Conservation (phyloP, 2,113 vertebrate species). For the Beaufortia kweichowensis region DNA sequence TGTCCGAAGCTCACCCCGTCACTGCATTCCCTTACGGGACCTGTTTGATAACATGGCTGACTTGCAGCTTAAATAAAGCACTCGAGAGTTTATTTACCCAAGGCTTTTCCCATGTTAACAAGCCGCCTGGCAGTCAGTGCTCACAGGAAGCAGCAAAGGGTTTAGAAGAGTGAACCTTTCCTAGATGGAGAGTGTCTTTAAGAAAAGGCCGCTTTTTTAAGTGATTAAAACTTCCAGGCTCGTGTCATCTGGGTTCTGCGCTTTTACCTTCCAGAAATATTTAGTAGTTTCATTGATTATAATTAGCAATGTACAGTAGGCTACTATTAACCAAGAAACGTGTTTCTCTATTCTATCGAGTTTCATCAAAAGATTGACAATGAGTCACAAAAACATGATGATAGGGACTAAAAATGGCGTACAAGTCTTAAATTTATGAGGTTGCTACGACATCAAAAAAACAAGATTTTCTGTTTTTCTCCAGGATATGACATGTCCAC, state of each 20-base stretch:
- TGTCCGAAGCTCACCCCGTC: background rate
- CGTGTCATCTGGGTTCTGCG: background rate
- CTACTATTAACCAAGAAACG: too few relatives aligned
- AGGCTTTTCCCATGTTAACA: slow-evolving; percentile 47
- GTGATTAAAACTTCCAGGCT: background rate
- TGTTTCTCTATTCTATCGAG: too few relatives aligned
- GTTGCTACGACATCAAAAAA: background rate
- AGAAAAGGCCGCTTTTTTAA: background rate
- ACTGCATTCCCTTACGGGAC: slow-evolving; percentile 1
- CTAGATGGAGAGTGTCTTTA: slow-evolving; percentile 1
- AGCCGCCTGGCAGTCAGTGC: background rate
- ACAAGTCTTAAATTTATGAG: too few relatives aligned
- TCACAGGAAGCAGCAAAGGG: background rate
- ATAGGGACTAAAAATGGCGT: too few relatives aligned
- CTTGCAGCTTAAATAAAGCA: slow-evolving; percentile 46
- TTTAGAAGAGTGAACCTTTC: background rate
- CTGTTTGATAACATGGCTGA: slow-evolving; percentile 20
- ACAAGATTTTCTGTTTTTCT: background rate
- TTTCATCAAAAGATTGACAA: too few relatives aligned
- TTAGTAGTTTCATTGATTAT: background rate
- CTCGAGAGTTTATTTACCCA: slow-evolving; percentile 37
- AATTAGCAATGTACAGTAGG: too few relatives aligned
- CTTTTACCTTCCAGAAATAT: background rate
- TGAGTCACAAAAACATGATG: too few relatives aligned
- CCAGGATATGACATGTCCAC: slow-evolving; percentile 91